A percentile compares a stretch with the other conserved stretches of the same genome.
Conservation (phyloP, 2,888 invertebrate genomes). For the Lithosia quadra region DNA sequence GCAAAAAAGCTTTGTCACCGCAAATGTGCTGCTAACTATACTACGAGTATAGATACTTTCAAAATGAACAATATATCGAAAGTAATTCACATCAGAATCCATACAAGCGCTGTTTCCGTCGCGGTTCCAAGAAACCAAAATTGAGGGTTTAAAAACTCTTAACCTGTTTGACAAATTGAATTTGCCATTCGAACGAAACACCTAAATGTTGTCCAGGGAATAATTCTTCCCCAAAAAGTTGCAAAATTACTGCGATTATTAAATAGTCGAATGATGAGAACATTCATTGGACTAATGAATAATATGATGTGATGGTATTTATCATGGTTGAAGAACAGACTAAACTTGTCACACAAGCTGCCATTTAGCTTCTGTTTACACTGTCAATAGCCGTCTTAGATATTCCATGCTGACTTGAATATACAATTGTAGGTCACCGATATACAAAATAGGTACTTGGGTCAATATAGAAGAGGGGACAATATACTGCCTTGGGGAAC, state of each 20-base stretch:
- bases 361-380: constrained; percentile 1
- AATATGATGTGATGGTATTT: not conserved
- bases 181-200: too few species aligned
- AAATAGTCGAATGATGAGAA: too few species aligned
- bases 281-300: not conserved
- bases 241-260: not conserved
- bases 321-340: not conserved
- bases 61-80: not conserved
- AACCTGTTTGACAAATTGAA: too few species aligned
- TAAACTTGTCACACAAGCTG: constrained; percentile 1
- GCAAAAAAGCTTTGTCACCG: not conserved
- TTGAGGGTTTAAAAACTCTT: not conserved
- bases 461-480: not conserved
- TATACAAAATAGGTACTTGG: not conserved
- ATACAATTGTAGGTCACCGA: not conserved
- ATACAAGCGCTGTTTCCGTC: not conserved
- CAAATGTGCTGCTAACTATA: not conserved
- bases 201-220: too few species aligned
- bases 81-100: not conserved
- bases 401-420: not conserved
- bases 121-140: not conserved
- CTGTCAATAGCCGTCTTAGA: not conserved
- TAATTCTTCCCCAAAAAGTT: not conserved
- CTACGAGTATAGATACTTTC: not conserved
- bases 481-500: not conserved